Base-by-base conservation (phyloP, 2,113 vertebrate species). In the Amblyornis subalaris region DNA sequence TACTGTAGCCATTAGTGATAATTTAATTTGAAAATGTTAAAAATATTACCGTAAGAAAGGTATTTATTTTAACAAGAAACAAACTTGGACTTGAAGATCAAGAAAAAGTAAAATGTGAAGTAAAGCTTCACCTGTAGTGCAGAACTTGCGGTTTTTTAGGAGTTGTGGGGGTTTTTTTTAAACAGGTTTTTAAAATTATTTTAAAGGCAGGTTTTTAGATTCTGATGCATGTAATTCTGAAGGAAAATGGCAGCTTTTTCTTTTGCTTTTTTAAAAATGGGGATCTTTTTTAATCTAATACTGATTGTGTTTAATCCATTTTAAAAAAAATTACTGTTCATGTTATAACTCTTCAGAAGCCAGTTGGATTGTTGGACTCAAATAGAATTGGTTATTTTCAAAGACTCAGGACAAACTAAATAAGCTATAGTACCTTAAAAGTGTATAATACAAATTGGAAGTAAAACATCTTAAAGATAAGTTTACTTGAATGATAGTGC, bases 261-360 rank as follows among this genome's bases (percentile, higher is more conserved):
- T 97, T 96, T 94, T 90, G 89, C 92, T 94, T 97, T 94, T 79
- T 75, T 90, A 67, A 90, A 89, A 72, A 58, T 48, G 91, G 89
- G 95, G 94, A 94, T 97, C 81, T 97, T 97, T 98, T 97, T 95
- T 89, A 97, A 98, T 97, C 94, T 91, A 97, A 95, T 97, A 96
- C 64, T 97, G 96, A 97, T 97, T 97, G 91, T 97, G 95, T 97
- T 97, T 97, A 97, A 97, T 97, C 94, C 75, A 85, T 90, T 96
- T 97, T 80, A 33, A 91, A 81, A 94, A 92, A 94, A 93, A 70
- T 88, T 90, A 97, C 95, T 97, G 93, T 98, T 97, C 2, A 81
- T 95, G 84, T 98, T 98, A 98, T 97, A 98, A 98, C 98, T 98
- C 98, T 98, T 98, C 98, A 98, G 97, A 98, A 97, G 97, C 97